phyloP scores from a whole-genome alignment of 2,888 invertebrate species.

The Spodoptera exigua region DNA sequence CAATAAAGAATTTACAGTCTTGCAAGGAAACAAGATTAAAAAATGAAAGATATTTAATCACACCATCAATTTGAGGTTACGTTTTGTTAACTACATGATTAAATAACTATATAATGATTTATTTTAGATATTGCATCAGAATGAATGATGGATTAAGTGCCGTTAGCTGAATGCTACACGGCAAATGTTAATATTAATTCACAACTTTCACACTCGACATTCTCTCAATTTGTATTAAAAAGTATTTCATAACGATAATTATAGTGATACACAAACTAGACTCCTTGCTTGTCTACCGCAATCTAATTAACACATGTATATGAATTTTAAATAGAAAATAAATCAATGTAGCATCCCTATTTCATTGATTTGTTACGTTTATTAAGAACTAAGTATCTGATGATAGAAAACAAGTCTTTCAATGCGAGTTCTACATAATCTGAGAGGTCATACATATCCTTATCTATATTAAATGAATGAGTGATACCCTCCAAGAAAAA shows the following conservation, averaged over 20 bases:
- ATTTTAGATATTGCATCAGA: slow-evolving; percentile 16
- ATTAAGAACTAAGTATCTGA: no score
- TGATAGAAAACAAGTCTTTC: no score
- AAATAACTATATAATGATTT: slow-evolving; percentile 7
- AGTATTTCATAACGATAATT: slow-evolving; percentile 16
- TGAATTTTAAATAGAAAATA: background rate
- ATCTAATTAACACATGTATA: slow-evolving; percentile 29
- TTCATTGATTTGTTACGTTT: no score
- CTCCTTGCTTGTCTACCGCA: background rate
- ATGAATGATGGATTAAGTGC: slow-evolving; percentile 13
- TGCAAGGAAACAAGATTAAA: no score
- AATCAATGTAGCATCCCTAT: slow-evolving; percentile 7
- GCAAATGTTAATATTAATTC: slow-evolving; percentile 19
- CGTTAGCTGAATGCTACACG: slow-evolving; percentile 15
- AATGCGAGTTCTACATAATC: no score
- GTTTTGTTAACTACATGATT: no score
- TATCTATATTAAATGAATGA: no score
- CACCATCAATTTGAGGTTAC: background rate
- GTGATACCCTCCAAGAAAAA: no score
- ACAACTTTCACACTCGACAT: slow-evolving; percentile 32
- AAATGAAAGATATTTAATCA: background rate
- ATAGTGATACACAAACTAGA: slow-evolving; percentile 13
- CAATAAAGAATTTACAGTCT: no score
- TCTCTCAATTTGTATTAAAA: slow-evolving; percentile 31
- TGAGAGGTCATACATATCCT: no score